Conservation (phyloP, 2,113 vertebrate species). For the Sapajus apella region DNA sequence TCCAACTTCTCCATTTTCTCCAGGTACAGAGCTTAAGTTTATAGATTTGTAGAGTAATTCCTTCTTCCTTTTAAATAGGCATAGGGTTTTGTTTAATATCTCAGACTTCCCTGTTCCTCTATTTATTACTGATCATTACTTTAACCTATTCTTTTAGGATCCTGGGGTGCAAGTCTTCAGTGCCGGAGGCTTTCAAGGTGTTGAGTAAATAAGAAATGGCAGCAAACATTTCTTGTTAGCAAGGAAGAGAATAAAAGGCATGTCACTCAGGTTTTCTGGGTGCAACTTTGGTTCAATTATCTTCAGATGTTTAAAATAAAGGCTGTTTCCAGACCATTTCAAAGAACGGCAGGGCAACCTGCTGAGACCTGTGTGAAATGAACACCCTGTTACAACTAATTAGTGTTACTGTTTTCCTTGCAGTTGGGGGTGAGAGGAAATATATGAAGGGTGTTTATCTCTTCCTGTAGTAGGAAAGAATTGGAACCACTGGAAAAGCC, state of each 20-base stretch:
- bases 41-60: slow-evolving; percentile 41
- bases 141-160: slow-evolving; percentile 73
- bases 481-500: slow-evolving; percentile 40
- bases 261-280: slow-evolving; percentile 72
- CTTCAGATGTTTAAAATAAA: slow-evolving; percentile 77
- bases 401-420: slow-evolving; percentile 79
- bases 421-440: slow-evolving; percentile 77
- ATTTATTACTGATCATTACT: slow-evolving; percentile 68
- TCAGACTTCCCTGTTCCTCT: slow-evolving; percentile 56
- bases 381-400: slow-evolving; percentile 80
- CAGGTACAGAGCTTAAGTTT: slow-evolving; percentile 29
- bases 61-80: slow-evolving; percentile 49
- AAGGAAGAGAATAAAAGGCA: slow-evolving; percentile 64
- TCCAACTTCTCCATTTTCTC: neutral
- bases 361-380: slow-evolving; percentile 79
- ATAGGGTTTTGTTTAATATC: slow-evolving; percentile 51
- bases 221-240: slow-evolving; percentile 67
- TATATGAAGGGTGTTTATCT: slow-evolving; percentile 79
- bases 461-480: slow-evolving; percentile 76
- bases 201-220: slow-evolving; percentile 76
- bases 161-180: slow-evolving; percentile 54
- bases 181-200: slow-evolving; percentile 71
- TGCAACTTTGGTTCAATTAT: slow-evolving; percentile 79
- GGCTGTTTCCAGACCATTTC: slow-evolving; percentile 80
- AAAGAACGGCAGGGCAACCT: slow-evolving; percentile 73